phyloP scores from a whole-genome alignment of 2,113 vertebrate species.

The Erythrolamprus reginae region DNA sequence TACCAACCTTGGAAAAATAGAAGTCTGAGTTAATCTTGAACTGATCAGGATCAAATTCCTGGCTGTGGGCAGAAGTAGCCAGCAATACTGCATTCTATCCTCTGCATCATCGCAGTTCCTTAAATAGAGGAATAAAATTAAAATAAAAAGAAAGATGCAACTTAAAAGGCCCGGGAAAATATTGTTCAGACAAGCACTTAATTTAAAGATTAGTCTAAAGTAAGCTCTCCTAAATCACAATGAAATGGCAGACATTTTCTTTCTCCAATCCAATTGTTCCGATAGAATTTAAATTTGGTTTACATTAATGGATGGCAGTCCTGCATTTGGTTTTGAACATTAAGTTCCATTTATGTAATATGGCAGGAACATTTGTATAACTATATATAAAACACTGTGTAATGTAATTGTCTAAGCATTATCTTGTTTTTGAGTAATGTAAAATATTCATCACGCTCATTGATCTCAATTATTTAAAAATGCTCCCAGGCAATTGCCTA shows the following conservation, averaged over 20 bases:
- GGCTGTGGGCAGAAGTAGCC: not conserved
- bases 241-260: not conserved
- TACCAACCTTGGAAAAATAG: not conserved
- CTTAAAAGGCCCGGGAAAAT: not conserved
- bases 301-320: not conserved
- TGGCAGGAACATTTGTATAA: not conserved
- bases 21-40: not conserved
- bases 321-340: not conserved
- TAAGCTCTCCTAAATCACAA: not conserved
- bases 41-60: not conserved
- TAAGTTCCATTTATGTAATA: slow-evolving; percentile 15
- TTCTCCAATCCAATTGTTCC: not conserved
- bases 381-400: not conserved
- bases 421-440: slow-evolving; percentile 13
- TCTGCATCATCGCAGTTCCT: not conserved
- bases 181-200: not conserved
- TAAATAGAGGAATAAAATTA: not conserved
- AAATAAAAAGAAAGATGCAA: too few species aligned
- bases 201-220: not conserved
- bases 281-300: not conserved
- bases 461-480: slow-evolving; percentile 20
- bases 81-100: too few species aligned
- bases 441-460: slow-evolving; percentile 14
- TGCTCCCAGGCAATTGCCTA: slow-evolving; percentile 2
- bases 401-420: slow-evolving; percentile 1